Percentiles rank a stretch among this genome's conserved stretches.
Evolutionary conservation across 1,140 invertebrate species (phyloP).

Genomic region (Scylla paramamosain): DNA sequence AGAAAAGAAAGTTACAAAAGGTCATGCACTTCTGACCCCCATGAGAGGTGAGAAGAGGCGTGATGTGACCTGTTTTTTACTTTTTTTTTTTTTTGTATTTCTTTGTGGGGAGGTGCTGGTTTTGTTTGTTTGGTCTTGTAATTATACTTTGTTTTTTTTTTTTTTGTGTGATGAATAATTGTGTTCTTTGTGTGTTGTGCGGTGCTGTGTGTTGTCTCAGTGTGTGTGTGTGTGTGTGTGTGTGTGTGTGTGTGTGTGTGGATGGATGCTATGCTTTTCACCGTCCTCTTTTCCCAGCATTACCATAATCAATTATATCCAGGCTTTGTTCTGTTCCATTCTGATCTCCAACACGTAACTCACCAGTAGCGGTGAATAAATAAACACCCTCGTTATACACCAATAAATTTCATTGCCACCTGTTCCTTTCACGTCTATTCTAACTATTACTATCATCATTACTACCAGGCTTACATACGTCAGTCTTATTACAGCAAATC

Average conservation of each 20-base stretch:
- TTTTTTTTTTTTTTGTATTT: background rate
- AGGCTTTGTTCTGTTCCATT: background rate
- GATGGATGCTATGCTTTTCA: background rate
- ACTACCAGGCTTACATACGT: background rate
- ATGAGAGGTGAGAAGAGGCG: too few relatives aligned
- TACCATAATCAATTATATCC: background rate
- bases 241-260: slow-evolving; percentile 1
- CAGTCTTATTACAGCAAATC: too few relatives aligned
- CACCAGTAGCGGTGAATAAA: background rate
- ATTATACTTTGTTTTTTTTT: background rate
- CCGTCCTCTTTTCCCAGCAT: background rate
- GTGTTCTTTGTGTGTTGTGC: background rate
- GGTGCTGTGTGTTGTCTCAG: background rate
- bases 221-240: background rate
- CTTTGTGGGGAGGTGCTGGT: background rate
- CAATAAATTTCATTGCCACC: background rate
- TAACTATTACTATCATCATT: background rate
- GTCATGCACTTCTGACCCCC: too few relatives aligned
- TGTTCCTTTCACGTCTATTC: background rate
- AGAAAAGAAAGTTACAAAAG: too few relatives aligned
- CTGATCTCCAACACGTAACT: background rate
- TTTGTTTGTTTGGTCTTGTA: background rate
- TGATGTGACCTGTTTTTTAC: too few relatives aligned
- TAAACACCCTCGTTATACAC: background rate
- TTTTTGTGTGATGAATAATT: background rate